phyloP scores from a whole-genome alignment of 2,113 vertebrate species.

The Daboia siamensis region DNA sequence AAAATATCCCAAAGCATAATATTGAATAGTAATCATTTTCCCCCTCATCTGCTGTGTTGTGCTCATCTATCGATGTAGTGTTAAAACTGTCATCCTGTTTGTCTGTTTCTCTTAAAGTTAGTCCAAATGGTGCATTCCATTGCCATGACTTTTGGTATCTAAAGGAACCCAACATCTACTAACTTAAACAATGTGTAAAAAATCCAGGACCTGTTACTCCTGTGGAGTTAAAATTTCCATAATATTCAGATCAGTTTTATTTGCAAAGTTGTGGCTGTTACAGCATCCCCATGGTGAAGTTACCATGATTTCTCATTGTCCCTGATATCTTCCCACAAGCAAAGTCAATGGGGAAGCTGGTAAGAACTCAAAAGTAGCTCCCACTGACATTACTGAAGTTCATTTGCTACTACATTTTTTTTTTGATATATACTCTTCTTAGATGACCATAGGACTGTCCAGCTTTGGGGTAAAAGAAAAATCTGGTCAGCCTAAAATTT shows the following conservation, averaged over 20 bases:
- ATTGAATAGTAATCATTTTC: constrained; percentile 5
- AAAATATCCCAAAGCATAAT: background rate
- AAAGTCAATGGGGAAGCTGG: background rate
- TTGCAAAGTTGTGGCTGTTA: background rate
- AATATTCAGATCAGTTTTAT: background rate
- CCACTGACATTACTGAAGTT: background rate
- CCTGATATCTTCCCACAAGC: background rate
- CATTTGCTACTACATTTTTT: background rate
- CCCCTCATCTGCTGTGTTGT: background rate
- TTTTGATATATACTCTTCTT: background rate
- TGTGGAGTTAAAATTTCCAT: background rate
- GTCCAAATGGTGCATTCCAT: background rate
- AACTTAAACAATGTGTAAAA: background rate
- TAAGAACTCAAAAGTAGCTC: background rate
- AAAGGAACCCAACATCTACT: background rate
- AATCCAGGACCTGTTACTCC: background rate
- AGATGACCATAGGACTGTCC: background rate
- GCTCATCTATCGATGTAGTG: background rate
- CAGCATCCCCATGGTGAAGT: background rate
- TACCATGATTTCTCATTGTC: background rate
- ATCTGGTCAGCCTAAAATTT: background rate
- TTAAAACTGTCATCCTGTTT: background rate
- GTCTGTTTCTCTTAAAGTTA: background rate
- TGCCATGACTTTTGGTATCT: background rate
- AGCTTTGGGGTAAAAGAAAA: background rate